A percentile compares a stretch with the other conserved stretches of the same genome.
Evolutionary conservation across 2,113 vertebrate species (phyloP).

Genomic region (Atherinomorus stipes): DNA sequence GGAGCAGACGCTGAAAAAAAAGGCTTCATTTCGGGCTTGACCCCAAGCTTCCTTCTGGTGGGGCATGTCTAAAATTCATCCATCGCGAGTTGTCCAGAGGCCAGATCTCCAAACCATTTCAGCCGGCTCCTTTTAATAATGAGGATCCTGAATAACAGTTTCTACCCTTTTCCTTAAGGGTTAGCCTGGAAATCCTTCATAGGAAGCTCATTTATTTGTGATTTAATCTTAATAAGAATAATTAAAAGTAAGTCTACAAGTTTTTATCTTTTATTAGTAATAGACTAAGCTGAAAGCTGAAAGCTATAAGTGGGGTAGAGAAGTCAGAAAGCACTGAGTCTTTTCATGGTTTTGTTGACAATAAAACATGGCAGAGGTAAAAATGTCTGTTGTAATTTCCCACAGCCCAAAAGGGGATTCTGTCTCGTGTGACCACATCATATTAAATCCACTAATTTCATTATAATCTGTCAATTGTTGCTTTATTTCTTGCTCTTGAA

Average conservation of each 20-base stretch:
- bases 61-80: too few relatives aligned
- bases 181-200: too few relatives aligned
- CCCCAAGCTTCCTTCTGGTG: not conserved
- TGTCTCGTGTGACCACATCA: not conserved
- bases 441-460: slow-evolving; percentile 13
- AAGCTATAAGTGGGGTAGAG: not conserved
- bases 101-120: too few relatives aligned
- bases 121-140: too few relatives aligned
- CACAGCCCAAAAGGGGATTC: not conserved
- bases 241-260: not conserved
- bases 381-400: slow-evolving; percentile 11
- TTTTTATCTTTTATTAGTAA: not conserved
- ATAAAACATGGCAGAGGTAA: not conserved
- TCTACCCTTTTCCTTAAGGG: too few relatives aligned
- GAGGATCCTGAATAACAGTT: too few relatives aligned
- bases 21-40: not conserved
- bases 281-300: not conserved
- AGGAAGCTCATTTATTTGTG: too few relatives aligned
- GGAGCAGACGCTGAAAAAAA: not conserved
- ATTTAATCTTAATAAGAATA: too few relatives aligned
- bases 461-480: not conserved
- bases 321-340: not conserved
- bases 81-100: too few relatives aligned
- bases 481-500: not conserved
- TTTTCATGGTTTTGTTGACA: slow-evolving; percentile 7